A percentile compares a stretch with the other conserved stretches of the same genome.
phyloP scores from a whole-genome alignment of 1,140 invertebrate genomes.

The Drosophila littoralis region DNA sequence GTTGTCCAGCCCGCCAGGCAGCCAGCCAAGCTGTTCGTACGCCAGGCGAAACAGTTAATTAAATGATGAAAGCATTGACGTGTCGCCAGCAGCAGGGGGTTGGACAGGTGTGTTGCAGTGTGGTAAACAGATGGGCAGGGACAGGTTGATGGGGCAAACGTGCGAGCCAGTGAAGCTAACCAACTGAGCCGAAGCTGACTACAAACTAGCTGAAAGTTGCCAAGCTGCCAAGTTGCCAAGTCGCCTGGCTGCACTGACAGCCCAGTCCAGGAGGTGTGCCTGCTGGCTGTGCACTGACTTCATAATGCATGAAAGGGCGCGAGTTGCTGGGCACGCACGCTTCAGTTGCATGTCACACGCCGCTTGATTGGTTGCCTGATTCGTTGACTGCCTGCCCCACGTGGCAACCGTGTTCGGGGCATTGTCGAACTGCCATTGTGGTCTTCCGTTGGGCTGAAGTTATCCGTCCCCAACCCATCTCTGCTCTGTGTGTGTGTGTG shows the following conservation, averaged over 20 bases:
- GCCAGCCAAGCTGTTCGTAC: slow-evolving; percentile 27
- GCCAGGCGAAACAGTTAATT: slow-evolving; percentile 75
- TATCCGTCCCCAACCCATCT: not conserved
- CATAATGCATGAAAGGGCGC: slow-evolving; percentile 37
- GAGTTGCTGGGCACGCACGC: slow-evolving; percentile 63
- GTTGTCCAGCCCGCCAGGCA: slow-evolving; percentile 4
- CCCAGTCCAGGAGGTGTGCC: not conserved
- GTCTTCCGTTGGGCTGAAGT: slow-evolving; percentile 28
- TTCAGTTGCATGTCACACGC: slow-evolving; percentile 79
- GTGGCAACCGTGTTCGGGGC: slow-evolving; percentile 51
- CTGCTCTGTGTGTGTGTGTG: slow-evolving; percentile 27
- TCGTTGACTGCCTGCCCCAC: slow-evolving; percentile 66
- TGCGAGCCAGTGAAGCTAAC: slow-evolving; percentile 26
- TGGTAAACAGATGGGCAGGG: not conserved
- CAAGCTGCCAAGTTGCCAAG: slow-evolving; percentile 22
- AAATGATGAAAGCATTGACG: slow-evolving; percentile 82
- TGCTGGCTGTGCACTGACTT: slow-evolving; percentile 17
- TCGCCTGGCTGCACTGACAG: slow-evolving; percentile 7
- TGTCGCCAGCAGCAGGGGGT: slow-evolving; percentile 54
- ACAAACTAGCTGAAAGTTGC: slow-evolving; percentile 33
- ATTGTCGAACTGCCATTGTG: slow-evolving; percentile 52
- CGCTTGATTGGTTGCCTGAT: slow-evolving; percentile 80
- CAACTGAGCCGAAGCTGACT: slow-evolving; percentile 19
- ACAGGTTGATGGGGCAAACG: slow-evolving; percentile 23
- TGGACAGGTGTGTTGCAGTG: not conserved